Base-by-base conservation (phyloP, 2,797 vertebrate genomes). In the Helostoma temminkii region DNA sequence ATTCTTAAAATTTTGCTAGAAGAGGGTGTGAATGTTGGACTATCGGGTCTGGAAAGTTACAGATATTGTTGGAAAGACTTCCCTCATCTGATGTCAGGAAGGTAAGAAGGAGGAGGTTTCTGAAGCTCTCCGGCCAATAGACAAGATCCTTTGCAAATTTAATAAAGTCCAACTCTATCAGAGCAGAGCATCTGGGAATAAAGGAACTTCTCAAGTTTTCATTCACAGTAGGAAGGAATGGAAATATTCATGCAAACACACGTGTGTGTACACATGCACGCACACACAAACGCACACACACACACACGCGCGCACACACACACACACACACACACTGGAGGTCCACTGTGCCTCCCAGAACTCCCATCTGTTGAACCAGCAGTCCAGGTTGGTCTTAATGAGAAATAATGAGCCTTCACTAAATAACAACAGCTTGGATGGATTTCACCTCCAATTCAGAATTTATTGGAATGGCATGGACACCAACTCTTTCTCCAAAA, bases 361-460 rank as follows among this genome's bases (percentile, higher is more conserved):
- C 66, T 83, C 82, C 89, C 86, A 91, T 91, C 87, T 91, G 87
- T 85, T 88, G 77, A 85, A 85, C 63, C 81, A 90, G 83, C 75
- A 88, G 85, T 87, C 83, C 88, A 89, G 86, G 86, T 90, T 84
- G 78, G 85, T 79, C 76, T 74, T 87, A 88, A 91, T 91, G 88
- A 87, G 83, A 88, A 92, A 89, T 90, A 93, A 92, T 89, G 88
- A 91, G 89, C 77, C 81, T 87, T 87, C 74, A 80, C 78, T 80
- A 83, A 85, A 88, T 70, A 91, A 90, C 86, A 89, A 88, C 86
- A 89, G 75, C 61, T 83, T 89, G 87, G 62, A 83, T 56, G 71
- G 73, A 84, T 76, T 85, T 85, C 68, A 85, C 80, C 65, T 89
- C 71, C 61, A 79, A 64, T 82, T 80, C 78, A 69, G 41, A 71